Evolutionary conservation across 1,140 invertebrate genomes (phyloP).

Genomic region (Oreohelix idahoensis): DNA sequence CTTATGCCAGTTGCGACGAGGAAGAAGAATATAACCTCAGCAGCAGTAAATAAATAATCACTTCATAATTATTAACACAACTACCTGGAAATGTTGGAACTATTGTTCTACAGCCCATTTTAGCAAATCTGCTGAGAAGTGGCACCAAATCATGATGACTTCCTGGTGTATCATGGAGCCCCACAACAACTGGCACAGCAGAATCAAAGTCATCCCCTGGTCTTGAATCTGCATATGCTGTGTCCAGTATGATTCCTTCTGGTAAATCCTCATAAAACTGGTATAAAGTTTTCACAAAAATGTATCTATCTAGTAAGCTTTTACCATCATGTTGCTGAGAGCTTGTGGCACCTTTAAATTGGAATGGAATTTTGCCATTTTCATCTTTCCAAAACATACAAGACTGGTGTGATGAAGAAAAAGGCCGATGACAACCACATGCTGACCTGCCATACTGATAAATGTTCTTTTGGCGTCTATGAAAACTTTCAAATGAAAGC

Average conservation of each 20-base stretch:
- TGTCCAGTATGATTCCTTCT: constrained; percentile 48
- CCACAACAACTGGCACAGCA: constrained; percentile 42
- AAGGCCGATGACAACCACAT: not conserved
- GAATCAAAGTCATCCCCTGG: constrained; percentile 42
- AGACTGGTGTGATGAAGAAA: not conserved
- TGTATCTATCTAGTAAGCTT: constrained; percentile 34
- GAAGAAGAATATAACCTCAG: too few species aligned
- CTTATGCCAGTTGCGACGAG: too few species aligned
- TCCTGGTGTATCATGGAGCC: constrained; percentile 45
- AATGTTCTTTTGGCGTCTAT: not conserved
- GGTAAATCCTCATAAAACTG: constrained; percentile 42
- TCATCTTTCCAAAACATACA: not conserved
- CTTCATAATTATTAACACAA: too few species aligned
- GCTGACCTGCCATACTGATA: not conserved
- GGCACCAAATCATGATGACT: constrained; percentile 43
- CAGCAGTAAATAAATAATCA: too few species aligned
- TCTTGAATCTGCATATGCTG: constrained; percentile 49
- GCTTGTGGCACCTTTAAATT: not conserved
- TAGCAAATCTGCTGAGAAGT: constrained; percentile 43
- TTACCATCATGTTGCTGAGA: constrained; percentile 8
- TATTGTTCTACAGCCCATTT: constrained; percentile 48
- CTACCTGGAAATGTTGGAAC: constrained; percentile 51
- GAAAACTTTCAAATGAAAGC: not conserved
- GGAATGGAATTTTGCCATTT: not conserved
- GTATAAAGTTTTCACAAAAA: constrained; percentile 34